phyloP scores from a whole-genome alignment of 2,888 invertebrate genomes.

The Agapostemon virescens region DNA sequence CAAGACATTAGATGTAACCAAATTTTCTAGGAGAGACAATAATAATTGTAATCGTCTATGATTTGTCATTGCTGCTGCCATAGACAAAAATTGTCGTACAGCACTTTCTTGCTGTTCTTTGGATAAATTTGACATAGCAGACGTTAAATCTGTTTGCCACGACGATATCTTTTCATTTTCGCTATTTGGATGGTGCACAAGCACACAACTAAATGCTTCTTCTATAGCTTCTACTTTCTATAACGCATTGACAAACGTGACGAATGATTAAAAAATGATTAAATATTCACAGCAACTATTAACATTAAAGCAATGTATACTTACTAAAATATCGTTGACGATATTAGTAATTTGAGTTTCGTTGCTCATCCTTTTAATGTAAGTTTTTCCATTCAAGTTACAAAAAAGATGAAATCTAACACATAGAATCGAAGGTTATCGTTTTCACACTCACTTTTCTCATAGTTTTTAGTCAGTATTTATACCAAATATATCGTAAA shows the following conservation, averaged over 20 bases:
- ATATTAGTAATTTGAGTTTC: slow-evolving; percentile 85
- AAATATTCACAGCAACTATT: neutral
- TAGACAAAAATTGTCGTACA: slow-evolving; percentile 87
- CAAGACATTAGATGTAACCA: slow-evolving; percentile 87
- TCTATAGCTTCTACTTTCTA: slow-evolving; percentile 92
- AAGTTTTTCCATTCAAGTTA: neutral
- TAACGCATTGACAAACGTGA: slow-evolving; percentile 62
- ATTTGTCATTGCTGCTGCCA: slow-evolving; percentile 88
- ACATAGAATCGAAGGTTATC: neutral
- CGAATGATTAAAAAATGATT: neutral
- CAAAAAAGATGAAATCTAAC: slow-evolving; percentile 8
- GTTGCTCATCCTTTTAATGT: slow-evolving; percentile 80
- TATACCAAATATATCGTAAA: neutral
- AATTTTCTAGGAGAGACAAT: slow-evolving; percentile 87
- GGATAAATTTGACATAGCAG: slow-evolving; percentile 85
- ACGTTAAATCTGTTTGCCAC: slow-evolving; percentile 87
- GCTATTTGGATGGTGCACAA: slow-evolving; percentile 88
- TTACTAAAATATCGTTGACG: slow-evolving; percentile 86
- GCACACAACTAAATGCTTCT: slow-evolving; percentile 93
- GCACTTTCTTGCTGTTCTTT: slow-evolving; percentile 89
- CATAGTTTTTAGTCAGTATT: slow-evolving; percentile 20
- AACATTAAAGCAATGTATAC: slow-evolving; percentile 63
- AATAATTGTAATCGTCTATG: slow-evolving; percentile 89
- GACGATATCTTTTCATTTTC: slow-evolving; percentile 86
- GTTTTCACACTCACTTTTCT: neutral